phyloP scores from a whole-genome alignment of 2,113 vertebrate species.

The Candoia aspera region DNA sequence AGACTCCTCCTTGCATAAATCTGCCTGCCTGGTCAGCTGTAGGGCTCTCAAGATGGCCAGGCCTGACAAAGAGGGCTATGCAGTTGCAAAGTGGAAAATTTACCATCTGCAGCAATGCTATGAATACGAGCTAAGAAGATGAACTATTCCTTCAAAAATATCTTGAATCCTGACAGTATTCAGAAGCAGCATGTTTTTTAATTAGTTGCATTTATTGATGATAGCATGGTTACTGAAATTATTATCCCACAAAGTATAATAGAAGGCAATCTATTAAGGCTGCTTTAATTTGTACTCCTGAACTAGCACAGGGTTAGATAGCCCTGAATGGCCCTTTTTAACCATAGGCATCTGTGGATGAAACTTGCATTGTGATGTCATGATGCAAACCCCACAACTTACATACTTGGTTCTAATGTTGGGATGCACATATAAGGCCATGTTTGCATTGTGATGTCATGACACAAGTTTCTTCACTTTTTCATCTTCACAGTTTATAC shows the following conservation, averaged over 20 bases:
- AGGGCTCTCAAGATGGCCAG: conserved; percentile 27
- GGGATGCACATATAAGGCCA: background rate
- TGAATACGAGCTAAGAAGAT: conserved; percentile 16
- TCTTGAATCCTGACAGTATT: background rate
- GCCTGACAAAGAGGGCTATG: conserved; percentile 44
- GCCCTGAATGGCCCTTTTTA: background rate
- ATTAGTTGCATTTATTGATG: background rate
- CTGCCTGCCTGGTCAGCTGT: conserved; percentile 42
- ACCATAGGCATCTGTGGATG: background rate
- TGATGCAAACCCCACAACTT: background rate
- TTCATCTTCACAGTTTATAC: background rate
- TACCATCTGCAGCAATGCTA: conserved; percentile 9
- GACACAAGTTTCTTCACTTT: background rate
- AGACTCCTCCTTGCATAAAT: conserved; percentile 46
- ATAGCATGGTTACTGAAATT: background rate
- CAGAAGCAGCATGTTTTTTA: background rate
- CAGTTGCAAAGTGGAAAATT: conserved; percentile 50
- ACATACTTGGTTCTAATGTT: background rate
- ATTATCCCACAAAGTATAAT: background rate
- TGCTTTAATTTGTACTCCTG: background rate
- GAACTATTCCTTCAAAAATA: conserved; percentile 13
- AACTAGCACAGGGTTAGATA: background rate
- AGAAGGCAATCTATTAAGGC: background rate
- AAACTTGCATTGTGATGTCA: background rate
- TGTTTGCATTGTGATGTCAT: background rate